Evolutionary conservation across 2,113 vertebrate species (phyloP), one percentile per base, ranked within the genome.

Genomic region (Camarhynchus parvulus): DNA sequence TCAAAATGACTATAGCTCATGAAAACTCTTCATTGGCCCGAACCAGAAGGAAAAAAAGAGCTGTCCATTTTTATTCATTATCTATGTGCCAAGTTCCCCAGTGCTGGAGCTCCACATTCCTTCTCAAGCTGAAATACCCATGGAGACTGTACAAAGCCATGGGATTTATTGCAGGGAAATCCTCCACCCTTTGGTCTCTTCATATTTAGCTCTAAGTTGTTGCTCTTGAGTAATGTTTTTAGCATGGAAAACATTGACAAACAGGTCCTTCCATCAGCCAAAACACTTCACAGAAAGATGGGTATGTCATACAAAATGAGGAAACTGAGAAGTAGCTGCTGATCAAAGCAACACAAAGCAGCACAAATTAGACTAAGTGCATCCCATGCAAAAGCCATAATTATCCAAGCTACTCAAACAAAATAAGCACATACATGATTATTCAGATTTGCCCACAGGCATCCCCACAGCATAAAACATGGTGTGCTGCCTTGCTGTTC

Each of bases 391-490:
- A 55, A 92, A 95, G 91, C 80, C 68, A 21, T 82, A 95, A 84
- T 90, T 85, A 86, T 77, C 87, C 50, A 66, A 42, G 56, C 39
- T 74, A 63, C 74, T 81, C 46, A 69, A 80, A 93, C 44, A 85
- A 63, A 95, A 83, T 44, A 91, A 93, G 75, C 46, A 46, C 44
- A 81, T 49, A 86, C 22, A 3, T 93, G 72, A 84, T 85, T 83
- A 91, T 56, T 83, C 52, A 90, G 74, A 75, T 83, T 95, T 92
- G 87, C 83, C 92, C 84, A 52, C n/a, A 94, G 89, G 93, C 83
- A 95, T 69, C 74, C 91, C 42, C 79, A 53, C 68, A 93, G 95
- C 88, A 83, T 39, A 91, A 94, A 93, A 94, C 72, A 79, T 89
- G 80, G 75, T 58, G 39, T 24, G 28, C 11, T 82, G 83, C 14